Evolutionary conservation across 1,140 invertebrate genomes (phyloP).

Genomic region (Zaprionus lachaisei): DNA sequence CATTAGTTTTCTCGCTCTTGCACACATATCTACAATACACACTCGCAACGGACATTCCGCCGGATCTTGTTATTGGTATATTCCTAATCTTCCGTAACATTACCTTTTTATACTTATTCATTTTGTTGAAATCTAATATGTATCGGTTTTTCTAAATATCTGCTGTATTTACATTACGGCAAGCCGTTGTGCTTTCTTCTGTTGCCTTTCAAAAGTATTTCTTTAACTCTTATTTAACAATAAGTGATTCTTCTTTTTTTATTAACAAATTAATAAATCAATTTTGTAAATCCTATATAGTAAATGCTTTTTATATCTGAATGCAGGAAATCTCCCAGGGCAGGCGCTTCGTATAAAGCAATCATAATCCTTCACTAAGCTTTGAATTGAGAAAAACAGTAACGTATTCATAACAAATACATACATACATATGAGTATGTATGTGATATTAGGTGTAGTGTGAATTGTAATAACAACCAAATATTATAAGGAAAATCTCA

Average conservation of each 20-base stretch:
- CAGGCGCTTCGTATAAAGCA: slow-evolving; percentile 1
- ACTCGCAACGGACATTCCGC: slow-evolving; percentile 2
- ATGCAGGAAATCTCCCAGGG: not conserved
- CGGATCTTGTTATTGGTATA: not conserved
- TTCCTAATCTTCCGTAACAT: not conserved
- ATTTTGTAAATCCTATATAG: not conserved
- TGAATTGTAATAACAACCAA: slow-evolving; percentile 42
- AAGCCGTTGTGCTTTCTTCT: too few species aligned
- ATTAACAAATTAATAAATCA: not conserved
- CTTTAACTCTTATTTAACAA: too few species aligned
- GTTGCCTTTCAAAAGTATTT: too few species aligned
- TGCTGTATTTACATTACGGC: not conserved
- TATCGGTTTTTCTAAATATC: not conserved
- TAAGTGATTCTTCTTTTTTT: not conserved
- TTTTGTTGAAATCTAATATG: not conserved
- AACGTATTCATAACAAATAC: slow-evolving; percentile 36
- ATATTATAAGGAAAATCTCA: slow-evolving; percentile 41
- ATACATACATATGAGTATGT: slow-evolving; percentile 28
- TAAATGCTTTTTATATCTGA: not conserved
- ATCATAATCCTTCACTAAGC: slow-evolving; percentile 24
- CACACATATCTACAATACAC: not conserved
- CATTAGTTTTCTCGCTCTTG: not conserved
- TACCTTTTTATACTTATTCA: not conserved
- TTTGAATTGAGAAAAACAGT: slow-evolving; percentile 16
- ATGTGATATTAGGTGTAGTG: slow-evolving; percentile 48